Evolutionary conservation across 2,113 vertebrate genomes (phyloP).

Genomic region (Neolamprologus sp.): DNA sequence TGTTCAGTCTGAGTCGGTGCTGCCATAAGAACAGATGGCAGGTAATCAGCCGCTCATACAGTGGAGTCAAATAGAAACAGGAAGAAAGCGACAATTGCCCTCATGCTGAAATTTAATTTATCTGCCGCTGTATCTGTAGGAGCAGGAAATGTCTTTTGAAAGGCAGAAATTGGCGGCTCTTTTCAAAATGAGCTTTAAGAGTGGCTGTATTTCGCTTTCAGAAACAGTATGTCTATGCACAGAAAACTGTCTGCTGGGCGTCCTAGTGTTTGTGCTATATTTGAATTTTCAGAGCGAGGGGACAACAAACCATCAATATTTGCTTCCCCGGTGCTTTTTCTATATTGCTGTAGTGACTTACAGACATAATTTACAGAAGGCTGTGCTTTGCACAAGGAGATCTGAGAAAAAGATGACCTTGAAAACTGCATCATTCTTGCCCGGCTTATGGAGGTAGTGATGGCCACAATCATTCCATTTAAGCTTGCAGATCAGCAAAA

Average conservation of each 20-base stretch:
- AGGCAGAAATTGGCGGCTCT: not conserved
- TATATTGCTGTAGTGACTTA: not conserved
- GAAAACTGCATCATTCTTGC: not conserved
- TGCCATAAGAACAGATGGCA: conserved; percentile 27
- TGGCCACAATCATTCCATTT: not conserved
- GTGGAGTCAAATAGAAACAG: not conserved
- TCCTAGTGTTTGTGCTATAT: not conserved
- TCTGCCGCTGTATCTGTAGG: not conserved
- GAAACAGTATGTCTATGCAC: not conserved
- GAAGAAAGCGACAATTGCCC: not conserved
- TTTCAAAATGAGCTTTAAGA: not conserved
- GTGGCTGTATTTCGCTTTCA: not conserved
- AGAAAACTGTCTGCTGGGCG: not conserved
- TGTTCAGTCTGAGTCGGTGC: not conserved
- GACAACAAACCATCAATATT: not conserved
- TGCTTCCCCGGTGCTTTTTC: not conserved
- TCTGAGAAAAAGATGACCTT: not conserved
- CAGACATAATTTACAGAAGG: not conserved
- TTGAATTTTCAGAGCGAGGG: conserved; percentile 12
- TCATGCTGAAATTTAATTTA: conserved; percentile 28
- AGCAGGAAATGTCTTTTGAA: not conserved
- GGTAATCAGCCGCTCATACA: conserved; percentile 20
- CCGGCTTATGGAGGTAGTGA: not conserved
- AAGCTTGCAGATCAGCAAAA: not conserved
- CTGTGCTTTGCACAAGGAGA: not conserved